Evolutionary conservation across 2,888 invertebrate genomes (phyloP).

Genomic region (Dicyrtoma fusca): DNA sequence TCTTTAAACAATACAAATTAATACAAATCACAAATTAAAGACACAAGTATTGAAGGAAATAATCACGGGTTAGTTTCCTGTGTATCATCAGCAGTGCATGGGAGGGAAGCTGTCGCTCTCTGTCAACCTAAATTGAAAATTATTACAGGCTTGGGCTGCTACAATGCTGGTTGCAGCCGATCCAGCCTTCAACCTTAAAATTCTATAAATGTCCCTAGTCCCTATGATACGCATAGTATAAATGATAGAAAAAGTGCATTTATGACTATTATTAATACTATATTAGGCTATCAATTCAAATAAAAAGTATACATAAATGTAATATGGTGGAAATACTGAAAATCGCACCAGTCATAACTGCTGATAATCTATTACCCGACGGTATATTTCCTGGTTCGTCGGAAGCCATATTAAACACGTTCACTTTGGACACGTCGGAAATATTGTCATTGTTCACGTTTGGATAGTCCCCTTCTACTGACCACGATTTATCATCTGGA

Average conservation of each 20-base stretch:
- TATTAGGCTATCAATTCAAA: not conserved
- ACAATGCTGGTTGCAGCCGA: not conserved
- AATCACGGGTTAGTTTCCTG: no score
- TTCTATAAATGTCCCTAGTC: no score
- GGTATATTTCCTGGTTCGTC: conserved; percentile 28
- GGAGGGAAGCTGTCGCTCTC: no score
- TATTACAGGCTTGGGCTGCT: no score
- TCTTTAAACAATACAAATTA: conserved; percentile 43
- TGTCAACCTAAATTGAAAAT: no score
- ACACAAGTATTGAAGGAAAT: no score
- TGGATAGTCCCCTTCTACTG: conserved; percentile 21
- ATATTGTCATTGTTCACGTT: conserved; percentile 13
- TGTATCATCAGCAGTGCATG: no score
- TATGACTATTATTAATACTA: no score
- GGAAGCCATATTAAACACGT: conserved; percentile 11
- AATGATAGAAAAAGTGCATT: no score
- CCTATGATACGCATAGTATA: no score
- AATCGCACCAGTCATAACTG: conserved; percentile 30
- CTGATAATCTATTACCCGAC: conserved; percentile 30
- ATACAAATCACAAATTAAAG: not conserved
- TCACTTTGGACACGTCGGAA: conserved; percentile 26
- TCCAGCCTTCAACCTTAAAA: not conserved
- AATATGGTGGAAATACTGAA: not conserved
- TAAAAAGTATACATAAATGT: not conserved
- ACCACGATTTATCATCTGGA: conserved; percentile 60